A percentile compares a stretch with the other conserved stretches of the same genome.
Conservation (phyloP, 2,797 vertebrate genomes). For the Lophura swinhoii region DNA sequence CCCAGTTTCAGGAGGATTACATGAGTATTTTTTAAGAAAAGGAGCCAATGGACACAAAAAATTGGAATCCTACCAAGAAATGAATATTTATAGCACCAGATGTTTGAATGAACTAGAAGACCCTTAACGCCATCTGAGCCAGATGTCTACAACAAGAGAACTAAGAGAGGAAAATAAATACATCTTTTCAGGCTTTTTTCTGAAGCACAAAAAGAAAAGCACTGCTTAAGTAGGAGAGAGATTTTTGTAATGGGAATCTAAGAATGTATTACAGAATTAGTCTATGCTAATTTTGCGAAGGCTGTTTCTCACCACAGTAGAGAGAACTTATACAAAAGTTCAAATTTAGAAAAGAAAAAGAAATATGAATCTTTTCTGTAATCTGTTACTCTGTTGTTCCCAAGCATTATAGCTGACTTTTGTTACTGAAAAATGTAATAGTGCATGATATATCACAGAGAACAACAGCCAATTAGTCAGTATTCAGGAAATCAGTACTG, state of each 20-base stretch:
- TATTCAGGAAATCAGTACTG: background rate
- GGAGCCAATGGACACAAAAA: background rate
- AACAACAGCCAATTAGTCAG: background rate
- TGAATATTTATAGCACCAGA: slow-evolving; percentile 33
- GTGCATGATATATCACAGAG: background rate
- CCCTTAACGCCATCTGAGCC: slow-evolving; percentile 8
- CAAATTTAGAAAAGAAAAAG: background rate
- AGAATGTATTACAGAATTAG: background rate
- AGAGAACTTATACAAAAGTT: background rate
- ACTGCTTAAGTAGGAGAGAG: background rate
- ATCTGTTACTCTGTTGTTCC: background rate
- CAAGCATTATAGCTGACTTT: background rate
- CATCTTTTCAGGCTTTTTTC: background rate
- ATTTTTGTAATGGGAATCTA: background rate
- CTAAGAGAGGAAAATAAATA: background rate
- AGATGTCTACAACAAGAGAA: background rate
- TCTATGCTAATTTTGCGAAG: background rate
- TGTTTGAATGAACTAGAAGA: slow-evolving; percentile 17
- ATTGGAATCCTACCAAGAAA: background rate
- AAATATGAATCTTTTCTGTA: background rate
- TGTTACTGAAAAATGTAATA: background rate
- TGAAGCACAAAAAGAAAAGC: background rate
- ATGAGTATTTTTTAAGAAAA: background rate
- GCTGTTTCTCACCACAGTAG: background rate
- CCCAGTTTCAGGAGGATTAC: background rate